Conservation (phyloP, 2,113 vertebrate species). For the Amphilophus citrinellus region DNA sequence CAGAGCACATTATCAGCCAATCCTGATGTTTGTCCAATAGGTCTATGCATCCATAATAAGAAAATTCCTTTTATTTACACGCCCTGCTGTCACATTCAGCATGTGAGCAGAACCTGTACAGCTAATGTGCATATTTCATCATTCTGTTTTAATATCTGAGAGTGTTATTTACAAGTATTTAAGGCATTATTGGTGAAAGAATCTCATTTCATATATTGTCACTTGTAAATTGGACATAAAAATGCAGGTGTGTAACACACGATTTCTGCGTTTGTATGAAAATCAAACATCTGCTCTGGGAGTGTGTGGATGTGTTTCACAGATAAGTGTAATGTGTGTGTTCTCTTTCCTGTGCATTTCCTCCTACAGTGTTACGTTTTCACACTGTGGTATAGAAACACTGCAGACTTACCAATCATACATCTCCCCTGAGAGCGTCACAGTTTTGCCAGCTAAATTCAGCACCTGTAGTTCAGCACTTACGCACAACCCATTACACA, state of each 20-base stretch:
- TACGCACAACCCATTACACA: background rate
- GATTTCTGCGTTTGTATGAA: background rate
- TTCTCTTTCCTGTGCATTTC: constrained; percentile 39
- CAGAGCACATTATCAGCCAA: no score
- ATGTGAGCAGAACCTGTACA: background rate
- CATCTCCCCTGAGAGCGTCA: background rate
- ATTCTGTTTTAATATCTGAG: background rate
- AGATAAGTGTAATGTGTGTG: background rate
- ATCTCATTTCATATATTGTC: background rate
- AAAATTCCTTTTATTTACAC: no score
- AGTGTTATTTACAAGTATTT: no score
- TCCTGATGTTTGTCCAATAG: no score
- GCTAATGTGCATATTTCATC: background rate
- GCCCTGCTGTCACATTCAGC: no score
- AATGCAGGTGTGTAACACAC: background rate
- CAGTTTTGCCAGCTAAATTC: background rate
- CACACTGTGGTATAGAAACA: background rate
- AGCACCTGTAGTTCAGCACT: background rate
- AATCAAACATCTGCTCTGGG: background rate
- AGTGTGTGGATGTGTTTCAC: constrained; percentile 5
- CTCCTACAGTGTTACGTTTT: background rate
- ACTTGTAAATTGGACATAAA: background rate
- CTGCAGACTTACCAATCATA: background rate
- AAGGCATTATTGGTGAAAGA: background rate
- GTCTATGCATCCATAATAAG: no score